Base-by-base conservation (phyloP, 1,140 invertebrate species). In the Eciton burchellii region DNA sequence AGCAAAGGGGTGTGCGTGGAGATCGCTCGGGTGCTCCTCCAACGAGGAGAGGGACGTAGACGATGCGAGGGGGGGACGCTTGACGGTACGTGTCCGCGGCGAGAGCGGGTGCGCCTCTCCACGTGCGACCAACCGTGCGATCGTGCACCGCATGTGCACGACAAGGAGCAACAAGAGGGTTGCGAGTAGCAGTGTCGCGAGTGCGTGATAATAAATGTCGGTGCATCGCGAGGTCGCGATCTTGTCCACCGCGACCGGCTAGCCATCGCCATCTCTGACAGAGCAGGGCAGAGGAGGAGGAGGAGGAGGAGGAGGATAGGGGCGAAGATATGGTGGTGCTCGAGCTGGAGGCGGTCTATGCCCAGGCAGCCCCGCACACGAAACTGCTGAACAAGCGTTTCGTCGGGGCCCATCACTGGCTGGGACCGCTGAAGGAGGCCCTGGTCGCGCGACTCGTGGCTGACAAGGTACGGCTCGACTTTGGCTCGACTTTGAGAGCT, bases 351-450 rank as follows among this genome's bases (percentile, higher is more conserved):
- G 95, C 96, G 49, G 95, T 96, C 66, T 97, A 97, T 94, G 96
- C 96, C 89, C 96, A 97, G 91, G 95, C 96, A 85, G 96, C 96
- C 87, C 96, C 96, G 88, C 96, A 97, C 87, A 95, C 97, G 91
- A 98, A 98, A 95, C 96, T 98, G 94, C 94, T 98, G 92, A 97
- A 97, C 89, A 98, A 98, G 94, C 95, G 97, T 88, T 98, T 97
- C 94, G 97, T 98, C 92, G 97, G 97, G 94, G 95, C 98, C 91
- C 97, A 98, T 94, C 97, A 97, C 91, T 98, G 97, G 97, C 94
- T 98, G 86, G 96, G 96, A 88, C 97, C 97, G 77, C 95, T 98
- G 84, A 94, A 94, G 85, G 93, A 94, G 83, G 93, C 93, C 74
- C 90, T 94, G 26, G 92, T 94, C 73, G 93, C 93, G 12, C 84